Evolutionary conservation across 2,888 invertebrate species (phyloP), one percentile per base, ranked within the genome.

Genomic region (Troides oblongomaculatus): DNA sequence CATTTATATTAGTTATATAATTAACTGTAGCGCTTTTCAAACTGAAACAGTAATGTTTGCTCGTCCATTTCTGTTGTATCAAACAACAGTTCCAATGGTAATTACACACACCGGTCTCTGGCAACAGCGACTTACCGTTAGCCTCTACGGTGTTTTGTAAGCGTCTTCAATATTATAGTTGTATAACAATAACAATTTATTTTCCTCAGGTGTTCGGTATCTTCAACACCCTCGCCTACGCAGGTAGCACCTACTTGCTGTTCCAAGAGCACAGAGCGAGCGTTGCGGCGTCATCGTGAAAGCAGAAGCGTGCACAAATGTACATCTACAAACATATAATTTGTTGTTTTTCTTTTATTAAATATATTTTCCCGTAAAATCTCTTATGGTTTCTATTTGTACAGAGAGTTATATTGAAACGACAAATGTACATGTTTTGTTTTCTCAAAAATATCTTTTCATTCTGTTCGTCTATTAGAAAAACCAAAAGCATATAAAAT

Each of bases 201-300:
- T 74, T 76, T 75, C 88, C 89, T 18, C 90, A 97, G 96, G 94
- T 95, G 66, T 97, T 97, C 82, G 97, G 97, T 70, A 84, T 97
- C 58, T 94, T 97, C 88, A 97, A 97, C 87, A 95, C 96, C 62
- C 78, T 95, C 67, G 97, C 95, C 36, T 98, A 97, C 80, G 96
- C 93, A 53, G 95, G 94, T 72, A 97, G 96, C 75, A 89, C 96
- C 39, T 97, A 95, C 87, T 94, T 97, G 80, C 91, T 97, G 75
- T 96, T 94, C 88, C 84, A 95, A 79, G 96, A 97, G 80, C 95
- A 95, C 91, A 96, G 95, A 83, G 94, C 90, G 74, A 74, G 85
- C 61, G 75, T 76, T 57, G 73, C 74, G 46, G 75, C 73, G 46
- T 71, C 82, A 53, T 77, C 79, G 75, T 79, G 78, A 77, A 70